These are phyloP conservation scores for Molorchus minor DNA, from an alignment of 2,888 invertebrate genomes.

Conservation along the genomic window DNA sequence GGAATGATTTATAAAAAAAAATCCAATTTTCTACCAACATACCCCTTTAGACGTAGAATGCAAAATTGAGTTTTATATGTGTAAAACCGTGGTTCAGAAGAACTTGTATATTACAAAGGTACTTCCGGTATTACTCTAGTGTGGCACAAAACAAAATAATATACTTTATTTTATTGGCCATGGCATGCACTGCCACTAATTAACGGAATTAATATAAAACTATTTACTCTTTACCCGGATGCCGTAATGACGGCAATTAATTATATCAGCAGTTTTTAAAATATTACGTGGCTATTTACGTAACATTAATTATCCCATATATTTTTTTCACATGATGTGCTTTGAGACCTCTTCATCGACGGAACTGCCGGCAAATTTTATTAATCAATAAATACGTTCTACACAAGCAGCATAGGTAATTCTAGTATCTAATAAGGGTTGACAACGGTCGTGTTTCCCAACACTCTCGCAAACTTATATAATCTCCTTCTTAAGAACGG, in stretches of 20 bases:
- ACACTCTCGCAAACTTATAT: constrained; percentile 3
- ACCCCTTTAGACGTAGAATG: no score
- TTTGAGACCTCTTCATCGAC: neutral
- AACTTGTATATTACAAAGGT: no score
- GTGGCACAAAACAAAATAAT: no score
- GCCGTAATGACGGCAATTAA: constrained; percentile 3
- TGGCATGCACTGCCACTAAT: no score
- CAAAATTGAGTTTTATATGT: no score
- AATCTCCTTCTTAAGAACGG: constrained; percentile 5
- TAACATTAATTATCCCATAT: constrained; percentile 10
- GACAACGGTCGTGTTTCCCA: neutral
- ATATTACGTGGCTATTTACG: constrained; percentile 3
- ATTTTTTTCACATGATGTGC: neutral
- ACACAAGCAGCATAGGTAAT: constrained; percentile 6
- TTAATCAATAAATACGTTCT: constrained; percentile 5
- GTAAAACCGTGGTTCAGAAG: no score
- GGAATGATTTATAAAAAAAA: no score
- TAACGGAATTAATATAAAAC: no score
- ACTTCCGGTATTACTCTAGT: no score
- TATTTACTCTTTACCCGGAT: neutral
- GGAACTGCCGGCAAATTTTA: neutral
- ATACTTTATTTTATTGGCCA: no score
- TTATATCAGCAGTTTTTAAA: constrained; percentile 10
- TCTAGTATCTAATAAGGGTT: constrained; percentile 9
- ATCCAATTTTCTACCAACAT: no score